Base-by-base conservation (phyloP, 1,140 invertebrate genomes). In the Bombus difficillimus region DNA sequence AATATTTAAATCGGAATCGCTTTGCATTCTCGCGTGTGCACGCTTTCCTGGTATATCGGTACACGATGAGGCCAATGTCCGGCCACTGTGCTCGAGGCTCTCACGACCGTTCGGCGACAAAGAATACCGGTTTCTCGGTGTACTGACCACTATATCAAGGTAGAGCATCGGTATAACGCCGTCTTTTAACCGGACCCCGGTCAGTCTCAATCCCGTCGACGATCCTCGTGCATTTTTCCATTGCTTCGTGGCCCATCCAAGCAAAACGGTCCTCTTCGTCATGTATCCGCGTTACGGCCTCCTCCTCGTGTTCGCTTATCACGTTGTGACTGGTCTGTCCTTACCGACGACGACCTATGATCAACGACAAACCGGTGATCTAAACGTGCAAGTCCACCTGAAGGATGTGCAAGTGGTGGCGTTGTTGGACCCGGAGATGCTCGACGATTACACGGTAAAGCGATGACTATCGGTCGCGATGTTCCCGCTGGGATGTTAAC, bases 351-450 rank as follows among this genome's bases (percentile, higher is more conserved):
- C 92, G 39, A 90, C 92, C 37, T 97, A 96, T 92, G 97, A 98
- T 94, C 97, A 98, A 92, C 96, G 97, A 57, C 97, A 98, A 93
- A 96, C 96, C 3, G 97, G 97, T 8, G 96, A 97, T 83, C 95
- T 97, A 86, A 98, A 98, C 94, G 96, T 98, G 68, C 97, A 97
- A 91, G 95, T 98, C 71, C 96, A 97, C 92, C 93, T 98, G 75
- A 98, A 98, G 94, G 97, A 98, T 94, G 94, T 98, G 77, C 96
- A 97, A 91, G 96, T 98, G 88, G 95, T 97, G 85, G 97, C 97
- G 53, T 91, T 98, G 59, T 88, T 97, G 34, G 94, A 96, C 79
- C 96, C 96, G 79, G 96, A 96, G 34, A 34, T 94, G 0, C 91
- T 96, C 77, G 94, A 95, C 34, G 95, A 96, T 93, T 95, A 96